Evolutionary conservation across 2,113 vertebrate species (phyloP).

Genomic region (Muntiacus reevesi): DNA sequence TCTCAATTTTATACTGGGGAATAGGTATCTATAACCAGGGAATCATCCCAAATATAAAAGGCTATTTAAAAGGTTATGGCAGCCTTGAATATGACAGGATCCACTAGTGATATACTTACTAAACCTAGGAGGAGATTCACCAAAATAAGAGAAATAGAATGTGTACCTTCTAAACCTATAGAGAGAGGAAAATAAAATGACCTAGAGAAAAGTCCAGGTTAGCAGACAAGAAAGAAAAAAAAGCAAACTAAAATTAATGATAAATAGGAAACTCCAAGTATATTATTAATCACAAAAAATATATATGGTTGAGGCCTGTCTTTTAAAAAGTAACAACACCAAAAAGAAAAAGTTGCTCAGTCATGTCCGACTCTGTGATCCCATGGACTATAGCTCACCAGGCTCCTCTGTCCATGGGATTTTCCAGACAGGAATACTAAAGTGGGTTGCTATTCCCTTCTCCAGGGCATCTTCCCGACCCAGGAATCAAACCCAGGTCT

Average conservation of each 20-base stretch:
- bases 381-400: neutral
- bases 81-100: neutral
- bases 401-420: neutral
- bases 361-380: neutral
- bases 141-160: slow-evolving; percentile 28
- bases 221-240: neutral
- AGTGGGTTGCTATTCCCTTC: neutral
- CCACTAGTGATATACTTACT: neutral
- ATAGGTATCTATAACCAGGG: neutral
- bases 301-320: neutral
- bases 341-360: neutral
- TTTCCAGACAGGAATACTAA: neutral
- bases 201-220: neutral
- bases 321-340: neutral
- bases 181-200: neutral
- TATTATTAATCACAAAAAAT: neutral
- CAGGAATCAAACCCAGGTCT: neutral
- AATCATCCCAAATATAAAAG: neutral
- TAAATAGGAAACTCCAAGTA: neutral
- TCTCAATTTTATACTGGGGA: neutral
- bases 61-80: neutral
- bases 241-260: neutral
- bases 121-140: neutral
- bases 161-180: neutral
- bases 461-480: neutral